phyloP scores from a whole-genome alignment of 2,113 vertebrate species.

The Anhinga anhinga region DNA sequence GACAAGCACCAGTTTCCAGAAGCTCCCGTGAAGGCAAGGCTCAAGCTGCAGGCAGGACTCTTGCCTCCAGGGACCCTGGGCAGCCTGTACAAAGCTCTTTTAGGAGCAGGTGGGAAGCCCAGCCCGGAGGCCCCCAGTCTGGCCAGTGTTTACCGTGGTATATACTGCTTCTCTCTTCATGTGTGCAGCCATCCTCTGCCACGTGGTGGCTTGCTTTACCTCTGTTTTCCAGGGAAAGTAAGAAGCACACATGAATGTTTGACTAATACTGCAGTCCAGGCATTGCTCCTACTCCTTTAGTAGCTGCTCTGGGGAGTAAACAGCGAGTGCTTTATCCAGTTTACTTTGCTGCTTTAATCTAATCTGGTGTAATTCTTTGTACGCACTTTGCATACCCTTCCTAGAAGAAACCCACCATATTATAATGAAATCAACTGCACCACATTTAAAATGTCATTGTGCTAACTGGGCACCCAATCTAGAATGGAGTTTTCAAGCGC shows the following conservation, averaged over 20 bases:
- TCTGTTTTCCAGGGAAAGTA: neutral
- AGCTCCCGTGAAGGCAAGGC: neutral
- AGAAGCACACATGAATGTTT: neutral
- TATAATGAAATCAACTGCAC: neutral
- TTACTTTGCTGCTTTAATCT: neutral
- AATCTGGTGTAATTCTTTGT: accelerated
- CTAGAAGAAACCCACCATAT: neutral
- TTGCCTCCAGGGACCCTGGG: neutral
- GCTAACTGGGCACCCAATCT: neutral
- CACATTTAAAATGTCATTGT: neutral
- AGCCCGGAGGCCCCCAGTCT: neutral
- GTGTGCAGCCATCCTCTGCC: neutral
- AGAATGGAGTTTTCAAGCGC: neutral
- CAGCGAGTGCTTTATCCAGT: neutral
- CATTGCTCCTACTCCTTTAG: neutral
- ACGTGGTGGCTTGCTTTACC: neutral
- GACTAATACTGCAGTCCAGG: neutral
- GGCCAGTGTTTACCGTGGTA: neutral
- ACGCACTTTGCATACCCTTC: neutral
- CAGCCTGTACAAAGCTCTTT: neutral
- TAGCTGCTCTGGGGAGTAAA: neutral
- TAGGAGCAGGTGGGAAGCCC: neutral
- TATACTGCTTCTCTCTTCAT: neutral
- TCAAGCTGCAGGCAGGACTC: neutral
- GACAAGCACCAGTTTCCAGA: neutral